These are phyloP conservation scores for Steinernema khuongi DNA, from an alignment of 1,140 invertebrate species.

Conservation along the genomic window DNA sequence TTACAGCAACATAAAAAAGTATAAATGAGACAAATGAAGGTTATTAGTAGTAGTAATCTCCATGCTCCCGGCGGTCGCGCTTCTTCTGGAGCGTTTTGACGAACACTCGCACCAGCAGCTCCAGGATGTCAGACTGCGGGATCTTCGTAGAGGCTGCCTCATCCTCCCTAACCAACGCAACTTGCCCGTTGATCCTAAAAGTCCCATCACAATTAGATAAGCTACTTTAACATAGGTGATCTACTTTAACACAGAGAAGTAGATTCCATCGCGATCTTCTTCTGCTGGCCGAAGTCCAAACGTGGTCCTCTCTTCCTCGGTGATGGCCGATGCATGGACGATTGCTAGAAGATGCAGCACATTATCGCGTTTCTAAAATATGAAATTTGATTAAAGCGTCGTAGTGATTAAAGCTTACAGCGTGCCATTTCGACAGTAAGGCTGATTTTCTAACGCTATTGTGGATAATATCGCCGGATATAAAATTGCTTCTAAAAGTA, in stretches of 20 bases:
- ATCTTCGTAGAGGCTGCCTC: too few species aligned
- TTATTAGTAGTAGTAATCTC: too few species aligned
- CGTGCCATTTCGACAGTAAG: too few species aligned
- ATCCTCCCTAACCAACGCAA: neutral
- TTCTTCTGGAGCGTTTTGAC: too few species aligned
- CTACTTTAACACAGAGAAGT: neutral
- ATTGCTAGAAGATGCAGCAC: neutral
- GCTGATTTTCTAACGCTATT: too few species aligned
- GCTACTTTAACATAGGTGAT: neutral
- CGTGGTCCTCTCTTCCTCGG: neutral
- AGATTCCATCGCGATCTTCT: neutral
- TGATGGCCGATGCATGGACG: neutral
- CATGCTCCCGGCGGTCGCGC: too few species aligned
- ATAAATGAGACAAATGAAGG: too few species aligned
- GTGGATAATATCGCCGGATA: too few species aligned
- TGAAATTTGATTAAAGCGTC: neutral
- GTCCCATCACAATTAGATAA: neutral
- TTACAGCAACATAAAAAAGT: neutral
- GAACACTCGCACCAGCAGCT: too few species aligned
- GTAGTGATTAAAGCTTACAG: too few species aligned
- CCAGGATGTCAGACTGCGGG: too few species aligned
- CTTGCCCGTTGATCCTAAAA: neutral
- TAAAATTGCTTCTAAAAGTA: too few species aligned
- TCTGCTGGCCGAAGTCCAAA: neutral
- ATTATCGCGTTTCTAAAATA: neutral